Conservation (phyloP, 2,888 invertebrate species). For the Agriopis leucophaearia region DNA sequence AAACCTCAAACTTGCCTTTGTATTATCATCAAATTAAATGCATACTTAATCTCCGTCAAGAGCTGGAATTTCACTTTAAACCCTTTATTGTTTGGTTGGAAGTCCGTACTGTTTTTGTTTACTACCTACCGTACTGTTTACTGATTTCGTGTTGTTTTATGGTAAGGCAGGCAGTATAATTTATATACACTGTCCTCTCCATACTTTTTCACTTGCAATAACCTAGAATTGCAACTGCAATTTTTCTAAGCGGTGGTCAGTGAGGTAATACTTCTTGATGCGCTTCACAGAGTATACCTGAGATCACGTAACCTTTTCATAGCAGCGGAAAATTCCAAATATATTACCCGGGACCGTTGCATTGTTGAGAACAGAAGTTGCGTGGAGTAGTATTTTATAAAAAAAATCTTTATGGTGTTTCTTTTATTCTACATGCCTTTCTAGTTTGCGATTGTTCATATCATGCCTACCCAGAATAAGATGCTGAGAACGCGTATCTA, state of each 20-base stretch:
- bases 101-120: too few relatives aligned
- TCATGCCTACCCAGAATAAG: too few relatives aligned
- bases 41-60: slow-evolving; percentile 45
- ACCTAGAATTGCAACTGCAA: slow-evolving; percentile 6
- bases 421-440: too few relatives aligned
- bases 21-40: slow-evolving; percentile 47
- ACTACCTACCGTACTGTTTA: slow-evolving; percentile 9
- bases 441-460: too few relatives aligned
- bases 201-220: neutral
- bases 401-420: too few relatives aligned
- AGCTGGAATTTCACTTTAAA: slow-evolving; percentile 30
- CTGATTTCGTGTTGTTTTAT: neutral
- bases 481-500: too few relatives aligned
- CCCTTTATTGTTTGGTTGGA: slow-evolving; percentile 19
- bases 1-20: slow-evolving; percentile 50
- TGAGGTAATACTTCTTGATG: slow-evolving; percentile 63
- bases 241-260: slow-evolving; percentile 46
- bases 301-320: slow-evolving; percentile 79
- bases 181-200: neutral
- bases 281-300: slow-evolving; percentile 58
- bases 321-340: slow-evolving; percentile 73
- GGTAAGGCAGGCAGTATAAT: neutral
- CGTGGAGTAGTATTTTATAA: slow-evolving; percentile 44
- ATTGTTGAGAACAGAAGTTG: slow-evolving; percentile 60
- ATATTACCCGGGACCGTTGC: slow-evolving; percentile 67